Conservation (phyloP, 1,140 invertebrate species). For the Drosophila fuyamai region DNA sequence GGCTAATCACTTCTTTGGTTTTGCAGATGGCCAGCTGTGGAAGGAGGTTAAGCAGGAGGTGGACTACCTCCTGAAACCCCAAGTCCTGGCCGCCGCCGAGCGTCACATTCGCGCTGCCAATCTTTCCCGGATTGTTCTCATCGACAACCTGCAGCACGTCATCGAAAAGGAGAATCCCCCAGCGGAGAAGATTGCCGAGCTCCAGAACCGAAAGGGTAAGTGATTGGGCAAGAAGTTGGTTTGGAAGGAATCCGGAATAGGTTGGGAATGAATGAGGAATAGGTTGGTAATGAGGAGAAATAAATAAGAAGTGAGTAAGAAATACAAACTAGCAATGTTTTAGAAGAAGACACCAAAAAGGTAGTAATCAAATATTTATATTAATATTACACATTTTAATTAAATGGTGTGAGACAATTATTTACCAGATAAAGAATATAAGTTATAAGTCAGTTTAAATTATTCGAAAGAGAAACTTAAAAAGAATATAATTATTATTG, state of each 20-base stretch:
- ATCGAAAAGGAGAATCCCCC: constrained; percentile 92
- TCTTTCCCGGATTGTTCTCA: constrained; percentile 88
- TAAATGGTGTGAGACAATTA: too few species aligned
- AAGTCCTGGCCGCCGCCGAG: constrained; percentile 86
- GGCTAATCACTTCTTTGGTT: too few species aligned
- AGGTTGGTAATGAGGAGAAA: not conserved
- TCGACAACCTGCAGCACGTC: constrained; percentile 90
- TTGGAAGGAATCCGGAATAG: not conserved
- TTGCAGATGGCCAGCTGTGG: constrained; percentile 89
- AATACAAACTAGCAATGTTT: too few species aligned
- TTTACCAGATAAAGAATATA: too few species aligned
- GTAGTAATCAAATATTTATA: too few species aligned
- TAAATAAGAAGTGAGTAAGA: not conserved
- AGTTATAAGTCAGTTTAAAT: too few species aligned
- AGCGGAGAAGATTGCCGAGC: constrained; percentile 87
- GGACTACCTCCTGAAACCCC: constrained; percentile 88
- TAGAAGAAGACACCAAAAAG: too few species aligned
- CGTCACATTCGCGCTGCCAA: constrained; percentile 85
- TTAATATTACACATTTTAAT: too few species aligned
- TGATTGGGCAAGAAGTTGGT: not conserved
- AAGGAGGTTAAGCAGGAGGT: constrained; percentile 88
- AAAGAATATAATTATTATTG: too few species aligned
- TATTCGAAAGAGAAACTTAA: too few species aligned
- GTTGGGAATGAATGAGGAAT: not conserved
- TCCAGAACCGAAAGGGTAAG: constrained; percentile 90